Evolutionary conservation across 2,113 vertebrate species (phyloP).

Genomic region (Falco punctatus): DNA sequence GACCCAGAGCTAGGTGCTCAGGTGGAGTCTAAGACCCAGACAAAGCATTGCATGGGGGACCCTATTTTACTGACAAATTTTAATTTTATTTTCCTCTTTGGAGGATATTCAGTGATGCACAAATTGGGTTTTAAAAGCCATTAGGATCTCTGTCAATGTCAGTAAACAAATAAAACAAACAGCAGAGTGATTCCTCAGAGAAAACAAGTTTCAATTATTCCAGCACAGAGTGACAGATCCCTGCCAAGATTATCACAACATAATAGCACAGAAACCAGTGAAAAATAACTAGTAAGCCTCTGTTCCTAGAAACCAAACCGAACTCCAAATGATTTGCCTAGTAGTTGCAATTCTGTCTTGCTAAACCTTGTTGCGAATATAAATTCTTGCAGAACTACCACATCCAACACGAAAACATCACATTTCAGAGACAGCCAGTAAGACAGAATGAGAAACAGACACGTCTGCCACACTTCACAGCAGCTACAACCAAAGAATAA

Average conservation of each 20-base stretch:
- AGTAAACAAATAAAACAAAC: slow-evolving; percentile 75
- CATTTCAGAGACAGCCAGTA: background rate
- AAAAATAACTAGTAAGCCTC: slow-evolving; percentile 57
- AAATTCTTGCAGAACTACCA: background rate
- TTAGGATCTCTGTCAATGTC: slow-evolving; percentile 74
- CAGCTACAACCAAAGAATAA: background rate
- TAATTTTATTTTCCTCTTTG: slow-evolving; percentile 68
- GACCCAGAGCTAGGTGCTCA: background rate
- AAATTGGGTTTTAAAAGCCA: slow-evolving; percentile 74
- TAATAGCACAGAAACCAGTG: slow-evolving; percentile 57
- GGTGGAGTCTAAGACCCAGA: background rate
- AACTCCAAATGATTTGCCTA: slow-evolving; percentile 13
- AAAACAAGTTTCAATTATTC: slow-evolving; percentile 73
- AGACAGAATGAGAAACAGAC: background rate
- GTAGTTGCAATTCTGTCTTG: background rate
- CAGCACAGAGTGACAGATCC: slow-evolving; percentile 63
- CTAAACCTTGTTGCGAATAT: background rate
- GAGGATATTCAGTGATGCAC: slow-evolving; percentile 69
- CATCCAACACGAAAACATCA: background rate
- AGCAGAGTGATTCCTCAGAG: slow-evolving; percentile 66
- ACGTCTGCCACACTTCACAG: background rate
- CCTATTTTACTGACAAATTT: slow-evolving; percentile 58
- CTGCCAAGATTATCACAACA: slow-evolving; percentile 70
- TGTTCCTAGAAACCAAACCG: slow-evolving; percentile 12
- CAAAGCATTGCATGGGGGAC: slow-evolving; percentile 15